These are phyloP conservation scores for Ethmia dodecea DNA, from an alignment of 2,888 invertebrate genomes.

Conservation along the genomic window DNA sequence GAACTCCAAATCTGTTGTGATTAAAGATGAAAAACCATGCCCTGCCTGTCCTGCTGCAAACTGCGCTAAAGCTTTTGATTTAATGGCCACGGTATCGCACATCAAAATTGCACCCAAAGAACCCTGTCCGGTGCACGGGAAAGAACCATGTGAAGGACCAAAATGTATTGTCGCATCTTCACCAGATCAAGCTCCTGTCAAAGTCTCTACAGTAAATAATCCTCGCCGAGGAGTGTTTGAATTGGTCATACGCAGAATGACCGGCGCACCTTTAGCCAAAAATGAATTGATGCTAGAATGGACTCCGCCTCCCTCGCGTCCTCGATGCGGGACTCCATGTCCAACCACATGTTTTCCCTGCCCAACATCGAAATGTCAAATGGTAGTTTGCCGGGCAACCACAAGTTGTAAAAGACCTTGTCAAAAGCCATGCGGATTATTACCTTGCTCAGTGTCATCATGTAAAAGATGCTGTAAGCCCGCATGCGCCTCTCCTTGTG, in stretches of 20 bases:
- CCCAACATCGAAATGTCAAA: constrained; percentile 41
- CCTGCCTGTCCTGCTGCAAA: background rate
- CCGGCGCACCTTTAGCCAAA: constrained; percentile 58
- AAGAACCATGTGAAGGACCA: constrained; percentile 51
- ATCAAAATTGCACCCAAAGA: constrained; percentile 52
- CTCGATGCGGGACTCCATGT: constrained; percentile 29
- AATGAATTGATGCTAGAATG: constrained; percentile 69
- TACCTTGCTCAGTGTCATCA: too few relatives aligned
- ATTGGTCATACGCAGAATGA: constrained; percentile 55
- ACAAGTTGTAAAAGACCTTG: constrained; percentile 27
- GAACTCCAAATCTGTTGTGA: constrained; percentile 42
- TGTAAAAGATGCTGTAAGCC: constrained; percentile 30
- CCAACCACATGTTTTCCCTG: constrained; percentile 27
- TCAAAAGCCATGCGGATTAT: constrained; percentile 15
- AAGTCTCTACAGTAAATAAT: constrained; percentile 49
- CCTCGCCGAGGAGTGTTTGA: constrained; percentile 66
- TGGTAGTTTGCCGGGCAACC: constrained; percentile 39
- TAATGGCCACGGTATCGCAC: constrained; percentile 56
- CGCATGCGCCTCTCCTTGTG: constrained; percentile 14
- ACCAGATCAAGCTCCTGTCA: constrained; percentile 45
- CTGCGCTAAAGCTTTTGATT: constrained; percentile 27
- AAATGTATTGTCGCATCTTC: constrained; percentile 44
- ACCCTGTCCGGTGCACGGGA: constrained; percentile 48
- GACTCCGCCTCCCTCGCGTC: constrained; percentile 54
- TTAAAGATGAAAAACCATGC: constrained; percentile 31